These are phyloP conservation scores for Thereva nobilitata DNA, from an alignment of 2,888 invertebrate genomes.

Conservation along the genomic window DNA sequence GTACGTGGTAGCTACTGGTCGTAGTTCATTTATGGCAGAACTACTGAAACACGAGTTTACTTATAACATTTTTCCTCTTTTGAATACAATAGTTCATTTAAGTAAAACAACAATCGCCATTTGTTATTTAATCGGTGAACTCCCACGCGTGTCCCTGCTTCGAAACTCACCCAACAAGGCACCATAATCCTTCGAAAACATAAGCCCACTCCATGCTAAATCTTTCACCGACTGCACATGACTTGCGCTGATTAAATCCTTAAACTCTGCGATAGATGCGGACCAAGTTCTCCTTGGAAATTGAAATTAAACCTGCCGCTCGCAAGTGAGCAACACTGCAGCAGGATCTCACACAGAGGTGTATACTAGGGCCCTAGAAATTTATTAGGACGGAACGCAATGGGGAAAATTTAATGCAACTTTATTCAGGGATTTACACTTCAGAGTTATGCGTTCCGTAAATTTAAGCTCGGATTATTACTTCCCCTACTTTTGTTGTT, in stretches of 20 bases:
- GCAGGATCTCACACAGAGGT: slow-evolving; percentile 5
- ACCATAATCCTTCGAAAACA: slow-evolving; percentile 6
- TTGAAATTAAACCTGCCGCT: slow-evolving; percentile 17
- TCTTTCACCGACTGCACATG: slow-evolving; percentile 32
- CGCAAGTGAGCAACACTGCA: slow-evolving; percentile 11
- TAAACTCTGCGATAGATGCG: slow-evolving; percentile 5
- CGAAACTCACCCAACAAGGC: too few relatives aligned
- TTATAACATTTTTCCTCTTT: too few relatives aligned
- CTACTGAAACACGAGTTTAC: too few relatives aligned
- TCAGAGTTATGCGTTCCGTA: slow-evolving; percentile 26
- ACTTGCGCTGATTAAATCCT: slow-evolving; percentile 26
- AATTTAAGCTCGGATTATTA: slow-evolving; percentile 33
- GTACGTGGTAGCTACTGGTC: too few relatives aligned
- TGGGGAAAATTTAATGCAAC: slow-evolving; percentile 29
- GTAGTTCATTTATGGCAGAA: too few relatives aligned
- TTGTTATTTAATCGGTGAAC: too few relatives aligned
- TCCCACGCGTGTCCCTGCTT: too few relatives aligned
- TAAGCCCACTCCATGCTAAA: slow-evolving; percentile 16
- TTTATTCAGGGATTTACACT: slow-evolving; percentile 39
- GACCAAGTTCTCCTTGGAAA: slow-evolving; percentile 9
- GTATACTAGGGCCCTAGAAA: not conserved
- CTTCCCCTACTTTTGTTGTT: slow-evolving; percentile 13
- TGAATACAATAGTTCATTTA: too few relatives aligned
- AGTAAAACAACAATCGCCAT: too few relatives aligned
- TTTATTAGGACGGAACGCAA: slow-evolving; percentile 16